phyloP scores from a whole-genome alignment of 2,113 vertebrate species.

The Heteronetta atricapilla region DNA sequence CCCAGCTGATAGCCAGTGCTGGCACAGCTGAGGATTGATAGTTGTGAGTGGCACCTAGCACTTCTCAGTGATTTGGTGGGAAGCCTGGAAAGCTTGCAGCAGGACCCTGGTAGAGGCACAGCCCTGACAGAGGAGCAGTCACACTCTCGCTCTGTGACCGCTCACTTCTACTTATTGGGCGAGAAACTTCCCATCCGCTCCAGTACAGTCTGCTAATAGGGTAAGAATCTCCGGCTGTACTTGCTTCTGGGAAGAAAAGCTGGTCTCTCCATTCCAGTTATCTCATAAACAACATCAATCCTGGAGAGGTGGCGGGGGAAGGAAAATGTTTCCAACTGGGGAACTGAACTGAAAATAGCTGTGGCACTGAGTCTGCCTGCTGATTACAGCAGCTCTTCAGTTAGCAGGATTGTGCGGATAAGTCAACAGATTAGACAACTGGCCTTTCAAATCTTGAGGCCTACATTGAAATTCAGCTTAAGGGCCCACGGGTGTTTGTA shows the following conservation, averaged over 20 bases:
- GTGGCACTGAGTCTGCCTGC: slow-evolving; percentile 13
- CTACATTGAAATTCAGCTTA: background rate
- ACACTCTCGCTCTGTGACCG: background rate
- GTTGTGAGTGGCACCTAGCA: background rate
- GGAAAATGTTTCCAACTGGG: slow-evolving; percentile 2
- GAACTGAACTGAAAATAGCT: slow-evolving; percentile 50
- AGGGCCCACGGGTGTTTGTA: rapidly evolving
- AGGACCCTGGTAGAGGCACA: rapidly evolving
- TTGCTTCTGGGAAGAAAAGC: background rate
- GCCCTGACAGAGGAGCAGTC: background rate
- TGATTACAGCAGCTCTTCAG: slow-evolving; percentile 31
- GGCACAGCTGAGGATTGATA: background rate
- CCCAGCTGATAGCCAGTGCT: background rate
- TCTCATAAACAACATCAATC: background rate
- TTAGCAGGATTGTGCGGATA: background rate
- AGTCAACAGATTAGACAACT: background rate
- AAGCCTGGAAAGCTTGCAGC: background rate
- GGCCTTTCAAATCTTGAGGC: background rate
- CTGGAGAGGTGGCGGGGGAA: background rate
- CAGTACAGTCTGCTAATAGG: background rate
- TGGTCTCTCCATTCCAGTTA: background rate
- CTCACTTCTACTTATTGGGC: background rate
- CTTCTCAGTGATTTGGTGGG: background rate
- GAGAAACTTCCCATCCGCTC: background rate
- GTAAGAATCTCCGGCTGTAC: background rate